Percentiles rank a stretch among this genome's conserved stretches.
These are phyloP conservation scores for Hucho hucho DNA, from an alignment of 2,113 vertebrate species.

Conservation along the genomic window DNA sequence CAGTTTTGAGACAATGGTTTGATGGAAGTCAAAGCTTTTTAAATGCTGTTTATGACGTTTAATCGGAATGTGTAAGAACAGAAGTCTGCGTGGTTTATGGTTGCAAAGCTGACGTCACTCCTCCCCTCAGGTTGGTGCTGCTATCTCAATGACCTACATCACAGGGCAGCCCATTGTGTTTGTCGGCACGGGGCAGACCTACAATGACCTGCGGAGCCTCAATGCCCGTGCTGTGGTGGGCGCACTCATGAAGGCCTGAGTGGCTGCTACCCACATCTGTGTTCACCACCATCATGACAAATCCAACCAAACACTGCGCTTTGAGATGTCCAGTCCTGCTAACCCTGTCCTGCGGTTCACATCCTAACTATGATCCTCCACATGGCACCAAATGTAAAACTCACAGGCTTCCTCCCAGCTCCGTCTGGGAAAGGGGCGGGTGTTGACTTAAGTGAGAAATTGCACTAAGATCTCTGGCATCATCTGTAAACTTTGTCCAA, in stretches of 20 bases:
- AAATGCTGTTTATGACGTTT: not conserved
- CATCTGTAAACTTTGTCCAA: slow-evolving; percentile 33
- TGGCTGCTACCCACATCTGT: slow-evolving; percentile 25
- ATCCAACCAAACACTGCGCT: slow-evolving; percentile 25
- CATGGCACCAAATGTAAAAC: slow-evolving; percentile 26
- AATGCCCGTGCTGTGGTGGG: slow-evolving; percentile 94
- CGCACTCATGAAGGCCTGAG: slow-evolving; percentile 96
- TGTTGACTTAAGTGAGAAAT: slow-evolving; percentile 28
- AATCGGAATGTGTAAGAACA: not conserved
- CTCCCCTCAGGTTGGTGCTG: slow-evolving; percentile 86
- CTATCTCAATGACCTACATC: slow-evolving; percentile 99
- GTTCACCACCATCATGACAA: slow-evolving; percentile 29
- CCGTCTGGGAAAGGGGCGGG: slow-evolving; percentile 16
- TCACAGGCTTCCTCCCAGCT: slow-evolving; percentile 33
- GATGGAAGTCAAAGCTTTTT: not conserved
- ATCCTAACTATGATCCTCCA: slow-evolving; percentile 15
- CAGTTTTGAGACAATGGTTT: not conserved
- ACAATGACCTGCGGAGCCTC: slow-evolving; percentile 96
- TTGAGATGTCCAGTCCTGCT: slow-evolving; percentile 41
- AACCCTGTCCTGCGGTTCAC: slow-evolving; percentile 26
- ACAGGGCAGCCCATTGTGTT: slow-evolving; percentile 98
- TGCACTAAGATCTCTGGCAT: slow-evolving; percentile 30
- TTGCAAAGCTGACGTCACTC: slow-evolving; percentile 1
- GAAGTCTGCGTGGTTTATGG: not conserved
- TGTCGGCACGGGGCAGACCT: slow-evolving; percentile 96